phyloP scores from a whole-genome alignment of 2,797 vertebrate species.

The Amblyraja radiata region DNA sequence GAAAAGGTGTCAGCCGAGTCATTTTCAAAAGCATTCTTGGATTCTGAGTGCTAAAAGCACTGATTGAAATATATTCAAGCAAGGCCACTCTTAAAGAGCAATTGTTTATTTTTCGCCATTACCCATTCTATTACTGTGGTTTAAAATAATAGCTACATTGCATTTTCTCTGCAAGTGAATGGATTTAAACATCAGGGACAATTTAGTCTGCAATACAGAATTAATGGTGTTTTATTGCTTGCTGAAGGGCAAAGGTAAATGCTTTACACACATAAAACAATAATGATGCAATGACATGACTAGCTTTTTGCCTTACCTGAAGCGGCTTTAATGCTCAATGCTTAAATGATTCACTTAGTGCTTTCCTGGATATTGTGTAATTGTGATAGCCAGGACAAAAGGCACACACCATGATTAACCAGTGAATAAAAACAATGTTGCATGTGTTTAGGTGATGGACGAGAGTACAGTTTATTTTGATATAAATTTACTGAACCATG shows the following conservation, averaged over 20 bases:
- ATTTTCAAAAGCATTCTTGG: neutral
- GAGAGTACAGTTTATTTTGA: neutral
- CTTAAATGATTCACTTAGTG: constrained; percentile 17
- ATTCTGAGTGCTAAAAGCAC: neutral
- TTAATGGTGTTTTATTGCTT: constrained; percentile 28
- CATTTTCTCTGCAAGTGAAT: neutral
- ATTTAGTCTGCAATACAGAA: neutral
- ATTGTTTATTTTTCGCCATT: neutral
- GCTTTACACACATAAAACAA: neutral
- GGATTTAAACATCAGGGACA: neutral
- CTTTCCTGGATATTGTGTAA: neutral
- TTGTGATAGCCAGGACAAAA: neutral
- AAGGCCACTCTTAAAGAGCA: neutral
- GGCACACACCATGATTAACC: neutral
- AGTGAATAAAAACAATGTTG: neutral
- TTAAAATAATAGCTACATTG: constrained; percentile 13
- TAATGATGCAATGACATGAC: constrained; percentile 8
- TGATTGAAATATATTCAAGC: neutral
- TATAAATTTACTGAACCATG: neutral
- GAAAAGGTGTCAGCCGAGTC: neutral
- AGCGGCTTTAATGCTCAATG: constrained; percentile 13
- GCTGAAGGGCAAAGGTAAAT: constrained; percentile 26
- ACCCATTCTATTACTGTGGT: neutral
- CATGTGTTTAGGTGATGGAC: neutral
- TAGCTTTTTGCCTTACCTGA: constrained; percentile 2